Evolutionary conservation across 2,113 vertebrate genomes (phyloP).

Genomic region (Sylvietta virens): DNA sequence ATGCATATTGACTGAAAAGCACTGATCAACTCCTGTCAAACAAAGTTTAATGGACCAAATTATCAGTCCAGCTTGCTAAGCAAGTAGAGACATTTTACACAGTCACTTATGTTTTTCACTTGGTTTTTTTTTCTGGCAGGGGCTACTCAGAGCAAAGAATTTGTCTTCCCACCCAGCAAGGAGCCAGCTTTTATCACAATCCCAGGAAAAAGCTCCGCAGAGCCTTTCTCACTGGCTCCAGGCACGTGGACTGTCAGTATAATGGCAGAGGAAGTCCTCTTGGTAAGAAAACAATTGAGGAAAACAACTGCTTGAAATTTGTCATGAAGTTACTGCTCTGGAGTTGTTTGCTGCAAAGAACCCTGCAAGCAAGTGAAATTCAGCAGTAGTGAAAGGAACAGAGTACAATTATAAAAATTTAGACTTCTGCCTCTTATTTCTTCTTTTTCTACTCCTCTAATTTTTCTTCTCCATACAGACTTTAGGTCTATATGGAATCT

Average conservation of each 20-base stretch:
- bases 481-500: background rate
- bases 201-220: slow-evolving; percentile 81
- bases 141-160: slow-evolving; percentile 78
- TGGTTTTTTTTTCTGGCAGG: slow-evolving; percentile 62
- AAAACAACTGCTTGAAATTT: background rate
- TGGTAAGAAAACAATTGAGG: slow-evolving; percentile 78
- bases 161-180: slow-evolving; percentile 81
- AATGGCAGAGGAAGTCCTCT: slow-evolving; percentile 81
- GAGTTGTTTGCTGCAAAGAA: background rate
- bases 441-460: background rate
- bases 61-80: background rate
- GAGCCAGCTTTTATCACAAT: slow-evolving; percentile 85
- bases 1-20: background rate
- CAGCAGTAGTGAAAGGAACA: background rate
- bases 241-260: slow-evolving; percentile 85
- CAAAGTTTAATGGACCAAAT: background rate
- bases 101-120: background rate
- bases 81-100: background rate
- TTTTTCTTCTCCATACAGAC: background rate
- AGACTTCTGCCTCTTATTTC: background rate
- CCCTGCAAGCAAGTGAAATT: background rate
- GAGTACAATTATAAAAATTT: background rate
- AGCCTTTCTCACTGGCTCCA: slow-evolving; percentile 79
- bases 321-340: background rate
- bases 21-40: background rate